Conservation (phyloP, 1,140 invertebrate species). For the Philaenus spumarius region DNA sequence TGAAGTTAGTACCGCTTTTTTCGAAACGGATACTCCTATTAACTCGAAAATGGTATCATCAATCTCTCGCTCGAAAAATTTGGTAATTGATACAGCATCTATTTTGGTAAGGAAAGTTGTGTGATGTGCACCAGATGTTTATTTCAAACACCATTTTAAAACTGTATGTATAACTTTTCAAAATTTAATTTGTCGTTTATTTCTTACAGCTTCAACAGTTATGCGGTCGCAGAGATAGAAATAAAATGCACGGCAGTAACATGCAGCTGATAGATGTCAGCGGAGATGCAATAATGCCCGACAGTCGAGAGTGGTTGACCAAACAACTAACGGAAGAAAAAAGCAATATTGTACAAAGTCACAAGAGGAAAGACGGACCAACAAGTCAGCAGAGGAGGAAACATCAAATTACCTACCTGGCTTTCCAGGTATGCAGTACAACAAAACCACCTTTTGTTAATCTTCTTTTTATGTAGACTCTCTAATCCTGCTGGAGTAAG, state of each 20-base stretch:
- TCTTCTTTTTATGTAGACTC: no score
- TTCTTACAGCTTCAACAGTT: conserved; percentile 36
- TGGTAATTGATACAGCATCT: no score
- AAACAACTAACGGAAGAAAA: conserved; percentile 72
- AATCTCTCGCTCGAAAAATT: no score
- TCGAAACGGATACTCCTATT: no score
- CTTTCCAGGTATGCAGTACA: conserved; percentile 59
- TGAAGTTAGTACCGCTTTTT: no score
- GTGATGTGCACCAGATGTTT: no score
- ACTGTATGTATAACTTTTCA: no score
- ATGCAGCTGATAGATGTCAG: conserved; percentile 73
- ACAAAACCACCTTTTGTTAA: no score
- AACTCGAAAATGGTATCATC: no score
- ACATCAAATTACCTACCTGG: conserved; percentile 95
- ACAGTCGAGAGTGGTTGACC: conserved; percentile 70
- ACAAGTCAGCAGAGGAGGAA: conserved; percentile 68
- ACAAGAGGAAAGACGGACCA: conserved; percentile 53
- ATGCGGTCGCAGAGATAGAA: conserved; percentile 44
- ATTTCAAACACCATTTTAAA: no score
- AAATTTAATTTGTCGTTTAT: conserved; percentile 32
- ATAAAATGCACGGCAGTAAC: conserved; percentile 44
- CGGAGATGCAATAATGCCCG: conserved; percentile 72
- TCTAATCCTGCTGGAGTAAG: no score
- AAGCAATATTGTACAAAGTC: conserved; percentile 44
- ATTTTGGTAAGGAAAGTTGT: no score